These are phyloP conservation scores for Caenorhabditis sp. DNA, from an alignment of 2,888 invertebrate genomes.

Conservation along the genomic window DNA sequence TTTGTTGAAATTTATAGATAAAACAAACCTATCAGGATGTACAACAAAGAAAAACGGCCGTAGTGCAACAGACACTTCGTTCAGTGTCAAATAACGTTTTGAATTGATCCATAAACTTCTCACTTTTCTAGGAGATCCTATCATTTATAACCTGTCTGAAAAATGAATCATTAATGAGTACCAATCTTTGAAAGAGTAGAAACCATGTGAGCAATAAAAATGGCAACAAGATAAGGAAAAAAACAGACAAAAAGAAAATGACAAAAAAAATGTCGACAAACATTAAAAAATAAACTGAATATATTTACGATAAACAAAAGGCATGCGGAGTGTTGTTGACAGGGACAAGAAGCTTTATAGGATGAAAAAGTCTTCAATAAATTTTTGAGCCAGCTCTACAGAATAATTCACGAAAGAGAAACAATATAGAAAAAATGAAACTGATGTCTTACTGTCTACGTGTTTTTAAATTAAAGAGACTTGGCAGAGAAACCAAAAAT, in stretches of 20 bases:
- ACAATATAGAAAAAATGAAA: not conserved
- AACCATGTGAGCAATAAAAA: not conserved
- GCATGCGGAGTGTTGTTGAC: not conserved
- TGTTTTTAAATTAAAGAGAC: not conserved
- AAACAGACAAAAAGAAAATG: slow-evolving; percentile 4
- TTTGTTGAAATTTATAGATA: not conserved
- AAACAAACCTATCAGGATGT: slow-evolving; percentile 72
- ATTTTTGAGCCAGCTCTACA: too few relatives aligned
- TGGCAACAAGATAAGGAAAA: not conserved
- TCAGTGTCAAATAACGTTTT: slow-evolving; percentile 28
- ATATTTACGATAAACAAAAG: not conserved
- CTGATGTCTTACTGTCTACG: not conserved
- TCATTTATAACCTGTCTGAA: not conserved
- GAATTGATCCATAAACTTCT: slow-evolving; percentile 9
- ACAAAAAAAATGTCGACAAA: slow-evolving; percentile 7
- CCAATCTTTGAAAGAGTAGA: not conserved
- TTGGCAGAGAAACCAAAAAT: not conserved
- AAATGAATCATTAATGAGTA: not conserved
- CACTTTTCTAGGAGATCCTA: not conserved
- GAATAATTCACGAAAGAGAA: too few relatives aligned
- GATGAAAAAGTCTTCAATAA: too few relatives aligned
- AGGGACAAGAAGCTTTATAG: not conserved
- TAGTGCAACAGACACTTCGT: slow-evolving; percentile 69
- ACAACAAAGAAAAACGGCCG: slow-evolving; percentile 74
- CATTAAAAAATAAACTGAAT: not conserved